phyloP scores from a whole-genome alignment of 2,888 invertebrate genomes.

The Netelia virgata region DNA sequence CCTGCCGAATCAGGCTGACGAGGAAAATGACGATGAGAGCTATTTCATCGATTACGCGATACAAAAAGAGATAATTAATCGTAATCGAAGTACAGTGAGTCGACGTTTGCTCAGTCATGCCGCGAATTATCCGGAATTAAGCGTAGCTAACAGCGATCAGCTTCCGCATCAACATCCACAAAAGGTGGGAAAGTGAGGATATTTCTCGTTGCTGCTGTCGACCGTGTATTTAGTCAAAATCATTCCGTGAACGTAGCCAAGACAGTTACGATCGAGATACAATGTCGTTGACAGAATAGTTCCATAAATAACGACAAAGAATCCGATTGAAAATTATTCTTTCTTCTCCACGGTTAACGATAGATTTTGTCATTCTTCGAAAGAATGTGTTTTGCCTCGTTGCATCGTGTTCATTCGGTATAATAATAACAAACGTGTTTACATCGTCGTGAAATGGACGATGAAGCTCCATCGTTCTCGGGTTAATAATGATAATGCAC shows the following conservation, averaged over 20 bases:
- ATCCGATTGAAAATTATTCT: no score
- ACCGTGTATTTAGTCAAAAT: not conserved
- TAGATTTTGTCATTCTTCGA: no score
- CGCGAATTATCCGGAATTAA: constrained; percentile 75
- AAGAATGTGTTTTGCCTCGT: no score
- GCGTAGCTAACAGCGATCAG: constrained; percentile 76
- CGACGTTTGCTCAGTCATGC: constrained; percentile 80
- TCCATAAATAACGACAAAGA: no score
- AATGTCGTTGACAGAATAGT: no score
- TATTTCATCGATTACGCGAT: constrained; percentile 81
- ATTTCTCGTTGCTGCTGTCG: no score
- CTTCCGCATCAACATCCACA: constrained; percentile 61
- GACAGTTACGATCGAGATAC: no score
- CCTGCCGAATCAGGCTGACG: constrained; percentile 74
- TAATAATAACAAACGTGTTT: not conserved
- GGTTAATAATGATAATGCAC: not conserved
- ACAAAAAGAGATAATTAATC: constrained; percentile 81
- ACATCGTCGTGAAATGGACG: not conserved
- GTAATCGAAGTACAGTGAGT: constrained; percentile 80
- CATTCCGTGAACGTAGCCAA: not conserved
- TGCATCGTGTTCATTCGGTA: no score
- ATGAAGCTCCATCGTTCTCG: not conserved
- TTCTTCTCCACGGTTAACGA: no score
- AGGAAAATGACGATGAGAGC: constrained; percentile 77
- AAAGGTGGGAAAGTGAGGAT: constrained; percentile 73